Evolutionary conservation across 1,140 invertebrate species (phyloP).

Genomic region (Trypoxylus dichotomus): DNA sequence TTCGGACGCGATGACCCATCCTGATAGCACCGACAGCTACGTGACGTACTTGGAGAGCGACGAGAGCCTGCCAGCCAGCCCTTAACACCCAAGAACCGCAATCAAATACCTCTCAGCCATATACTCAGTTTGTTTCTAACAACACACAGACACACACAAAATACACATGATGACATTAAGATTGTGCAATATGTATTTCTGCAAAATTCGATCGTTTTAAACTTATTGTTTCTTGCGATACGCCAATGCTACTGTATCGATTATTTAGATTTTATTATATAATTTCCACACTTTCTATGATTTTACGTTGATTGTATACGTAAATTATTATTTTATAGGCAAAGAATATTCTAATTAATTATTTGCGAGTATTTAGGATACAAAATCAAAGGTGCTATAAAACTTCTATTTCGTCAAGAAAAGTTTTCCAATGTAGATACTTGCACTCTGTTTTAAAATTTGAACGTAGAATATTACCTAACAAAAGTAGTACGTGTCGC

Average conservation of each 20-base stretch:
- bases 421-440: too few relatives aligned
- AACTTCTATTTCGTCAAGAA: too few relatives aligned
- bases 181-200: conserved; percentile 28
- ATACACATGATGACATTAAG: conserved; percentile 13
- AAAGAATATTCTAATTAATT: background rate
- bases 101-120: conserved; percentile 24
- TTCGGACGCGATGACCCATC: conserved; percentile 69
- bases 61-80: conserved; percentile 71
- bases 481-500: too few relatives aligned
- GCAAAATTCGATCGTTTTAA: background rate
- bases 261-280: background rate
- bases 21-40: conserved; percentile 84
- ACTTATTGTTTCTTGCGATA: background rate
- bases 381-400: background rate
- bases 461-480: too few relatives aligned
- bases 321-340: background rate
- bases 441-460: too few relatives aligned
- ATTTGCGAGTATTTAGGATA: background rate
- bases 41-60: conserved; percentile 89
- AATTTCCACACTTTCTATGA: background rate
- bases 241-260: background rate
- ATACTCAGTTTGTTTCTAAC: conserved; percentile 22
- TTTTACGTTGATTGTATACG: background rate
- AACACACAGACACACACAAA: background rate
- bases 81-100: conserved; percentile 54